Evolutionary conservation across 2,888 invertebrate species (phyloP).

Genomic region (Tribolium freemani): DNA sequence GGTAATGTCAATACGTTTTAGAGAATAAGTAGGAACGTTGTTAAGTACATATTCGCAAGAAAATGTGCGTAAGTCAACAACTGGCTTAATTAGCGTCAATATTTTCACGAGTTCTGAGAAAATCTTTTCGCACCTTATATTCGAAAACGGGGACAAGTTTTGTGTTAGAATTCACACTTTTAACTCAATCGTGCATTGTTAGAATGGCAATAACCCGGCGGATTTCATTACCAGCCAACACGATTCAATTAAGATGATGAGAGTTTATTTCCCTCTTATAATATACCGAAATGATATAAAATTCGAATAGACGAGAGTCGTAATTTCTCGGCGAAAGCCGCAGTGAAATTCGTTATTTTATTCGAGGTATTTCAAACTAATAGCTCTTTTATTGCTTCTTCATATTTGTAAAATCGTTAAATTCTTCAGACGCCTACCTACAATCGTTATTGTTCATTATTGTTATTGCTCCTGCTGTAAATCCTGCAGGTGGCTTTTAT

Average conservation of each 20-base stretch:
- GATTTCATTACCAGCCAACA: conserved; percentile 27
- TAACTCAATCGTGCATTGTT: conserved; percentile 6
- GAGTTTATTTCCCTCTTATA: neutral
- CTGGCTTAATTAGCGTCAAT: conserved; percentile 28
- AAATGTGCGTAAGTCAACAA: conserved; percentile 31
- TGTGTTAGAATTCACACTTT: neutral
- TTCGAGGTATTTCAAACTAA: conserved; percentile 9
- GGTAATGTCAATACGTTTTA: conserved; percentile 40
- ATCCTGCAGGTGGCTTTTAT: too few species aligned
- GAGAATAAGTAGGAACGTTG: conserved; percentile 26
- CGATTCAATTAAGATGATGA: conserved; percentile 29
- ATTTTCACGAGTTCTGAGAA: conserved; percentile 29
- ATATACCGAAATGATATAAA: neutral
- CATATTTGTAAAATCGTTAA: conserved; percentile 29
- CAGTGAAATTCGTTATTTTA: conserved; percentile 17
- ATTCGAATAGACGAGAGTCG: neutral
- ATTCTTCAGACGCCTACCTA: too few species aligned
- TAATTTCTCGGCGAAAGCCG: neutral
- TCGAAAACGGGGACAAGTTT: conserved; percentile 12
- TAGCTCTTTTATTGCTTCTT: conserved; percentile 24
- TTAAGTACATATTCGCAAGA: conserved; percentile 29
- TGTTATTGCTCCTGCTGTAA: too few species aligned
- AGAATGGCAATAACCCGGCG: conserved; percentile 25
- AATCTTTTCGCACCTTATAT: conserved; percentile 22
- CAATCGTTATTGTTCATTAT: too few species aligned